phyloP scores from a whole-genome alignment of 1,140 invertebrate genomes.

The Octopus bimaculoides region DNA sequence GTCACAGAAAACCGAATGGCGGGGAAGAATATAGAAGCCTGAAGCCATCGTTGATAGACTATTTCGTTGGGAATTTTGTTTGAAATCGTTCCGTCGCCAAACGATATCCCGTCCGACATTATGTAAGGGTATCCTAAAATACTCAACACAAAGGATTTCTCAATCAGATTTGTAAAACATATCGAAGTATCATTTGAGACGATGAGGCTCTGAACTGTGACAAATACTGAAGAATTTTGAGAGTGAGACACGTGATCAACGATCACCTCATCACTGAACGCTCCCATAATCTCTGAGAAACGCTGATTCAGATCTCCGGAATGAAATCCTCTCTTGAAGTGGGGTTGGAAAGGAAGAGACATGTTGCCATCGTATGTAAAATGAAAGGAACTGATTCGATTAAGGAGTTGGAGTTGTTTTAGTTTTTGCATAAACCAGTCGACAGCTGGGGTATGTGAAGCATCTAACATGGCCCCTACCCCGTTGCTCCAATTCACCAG shows the following conservation, averaged over 20 bases:
- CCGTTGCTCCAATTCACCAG: constrained; percentile 74
- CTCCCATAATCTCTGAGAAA: constrained; percentile 31
- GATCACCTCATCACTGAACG: constrained; percentile 25
- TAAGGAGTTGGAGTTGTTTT: constrained; percentile 61
- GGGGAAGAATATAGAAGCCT: constrained; percentile 84
- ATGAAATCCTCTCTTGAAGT: constrained; percentile 30
- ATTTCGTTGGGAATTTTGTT: constrained; percentile 66
- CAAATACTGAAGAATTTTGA: constrained; percentile 30
- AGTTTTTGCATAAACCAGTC: constrained; percentile 74
- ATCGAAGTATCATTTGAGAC: neutral
- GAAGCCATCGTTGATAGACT: constrained; percentile 87
- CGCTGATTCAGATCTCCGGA: constrained; percentile 29
- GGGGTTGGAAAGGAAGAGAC: constrained; percentile 69
- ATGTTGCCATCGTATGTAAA: constrained; percentile 87
- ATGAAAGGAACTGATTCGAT: constrained; percentile 79
- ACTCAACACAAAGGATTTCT: constrained; percentile 77
- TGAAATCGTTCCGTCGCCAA: neutral
- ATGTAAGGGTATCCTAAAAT: constrained; percentile 82
- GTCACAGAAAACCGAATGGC: constrained; percentile 81
- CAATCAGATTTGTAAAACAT: constrained; percentile 63
- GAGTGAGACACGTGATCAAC: constrained; percentile 38
- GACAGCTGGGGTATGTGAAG: constrained; percentile 49
- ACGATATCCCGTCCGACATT: constrained; percentile 64
- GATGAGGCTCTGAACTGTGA: constrained; percentile 26
- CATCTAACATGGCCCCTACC: constrained; percentile 55